Evolutionary conservation across 2,888 invertebrate species (phyloP).

Genomic region (Elegia similella): DNA sequence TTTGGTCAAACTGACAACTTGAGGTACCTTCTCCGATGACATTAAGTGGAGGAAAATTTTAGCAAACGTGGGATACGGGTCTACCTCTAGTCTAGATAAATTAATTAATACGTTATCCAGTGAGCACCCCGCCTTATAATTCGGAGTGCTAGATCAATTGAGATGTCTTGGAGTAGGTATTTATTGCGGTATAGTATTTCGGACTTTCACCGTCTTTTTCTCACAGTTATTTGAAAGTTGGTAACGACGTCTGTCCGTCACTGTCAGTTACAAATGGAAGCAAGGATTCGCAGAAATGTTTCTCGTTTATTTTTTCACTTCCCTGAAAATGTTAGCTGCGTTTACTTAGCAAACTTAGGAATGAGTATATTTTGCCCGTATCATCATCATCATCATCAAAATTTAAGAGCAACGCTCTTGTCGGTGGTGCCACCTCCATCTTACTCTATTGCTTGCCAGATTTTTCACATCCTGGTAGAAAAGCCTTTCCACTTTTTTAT

Average conservation of each 20-base stretch:
- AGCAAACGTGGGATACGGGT: too few species aligned
- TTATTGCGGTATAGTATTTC: conserved; percentile 17
- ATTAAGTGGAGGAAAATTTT: too few species aligned
- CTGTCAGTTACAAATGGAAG: conserved; percentile 5
- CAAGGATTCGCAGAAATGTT: conserved; percentile 6
- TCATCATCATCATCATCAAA: too few species aligned
- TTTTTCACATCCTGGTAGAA: too few species aligned
- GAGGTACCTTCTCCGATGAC: too few species aligned
- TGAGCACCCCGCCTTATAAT: conserved; percentile 1
- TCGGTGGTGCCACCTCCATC: too few species aligned
- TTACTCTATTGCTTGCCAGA: too few species aligned
- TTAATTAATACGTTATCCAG: not conserved
- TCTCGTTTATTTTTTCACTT: not conserved
- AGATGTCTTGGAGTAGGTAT: conserved; percentile 15
- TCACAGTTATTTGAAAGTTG: conserved; percentile 19
- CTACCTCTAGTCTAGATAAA: not conserved
- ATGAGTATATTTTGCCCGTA: too few species aligned
- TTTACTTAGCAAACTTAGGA: not conserved
- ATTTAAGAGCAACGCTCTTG: too few species aligned
- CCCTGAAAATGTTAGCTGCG: not conserved
- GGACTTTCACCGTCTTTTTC: conserved; percentile 17
- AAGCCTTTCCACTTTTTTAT: too few species aligned
- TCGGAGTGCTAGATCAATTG: conserved; percentile 11
- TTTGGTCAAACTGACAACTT: too few species aligned
- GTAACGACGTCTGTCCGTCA: conserved; percentile 18